phyloP scores from a whole-genome alignment of 2,888 invertebrate genomes.

The Macrosiphum euphorbiae region DNA sequence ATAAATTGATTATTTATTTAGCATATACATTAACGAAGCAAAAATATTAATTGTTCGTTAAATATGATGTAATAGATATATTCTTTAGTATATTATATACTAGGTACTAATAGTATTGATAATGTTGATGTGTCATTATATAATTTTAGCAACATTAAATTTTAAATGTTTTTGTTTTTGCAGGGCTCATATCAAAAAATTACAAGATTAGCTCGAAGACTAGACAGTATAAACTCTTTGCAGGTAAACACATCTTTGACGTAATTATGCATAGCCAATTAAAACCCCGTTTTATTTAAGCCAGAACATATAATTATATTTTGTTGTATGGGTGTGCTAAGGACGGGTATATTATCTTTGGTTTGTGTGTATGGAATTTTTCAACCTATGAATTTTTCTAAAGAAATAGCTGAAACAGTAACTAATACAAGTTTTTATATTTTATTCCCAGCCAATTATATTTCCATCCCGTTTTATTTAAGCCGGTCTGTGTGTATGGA shows the following conservation, averaged over 20 bases:
- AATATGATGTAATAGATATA: neutral
- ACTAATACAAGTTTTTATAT: neutral
- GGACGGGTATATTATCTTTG: conserved; percentile 43
- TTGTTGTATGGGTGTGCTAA: conserved; percentile 56
- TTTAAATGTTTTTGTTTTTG: neutral
- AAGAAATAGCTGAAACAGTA: conserved; percentile 37
- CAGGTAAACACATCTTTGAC: conserved; percentile 71
- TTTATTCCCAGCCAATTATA: neutral
- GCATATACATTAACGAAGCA: too few species aligned
- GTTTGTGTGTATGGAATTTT: conserved; percentile 59
- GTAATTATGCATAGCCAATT: neutral
- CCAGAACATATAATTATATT: conserved; percentile 31
- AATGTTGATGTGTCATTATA: neutral
- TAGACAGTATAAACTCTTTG: conserved; percentile 91
- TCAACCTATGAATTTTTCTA: conserved; percentile 42
- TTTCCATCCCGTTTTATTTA: conserved; percentile 64
- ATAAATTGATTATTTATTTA: too few species aligned
- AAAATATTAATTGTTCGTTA: too few species aligned
- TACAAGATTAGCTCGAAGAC: conserved; percentile 74
- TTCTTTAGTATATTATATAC: neutral
- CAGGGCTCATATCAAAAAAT: conserved; percentile 65
- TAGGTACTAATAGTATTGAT: neutral
- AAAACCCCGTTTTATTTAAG: conserved; percentile 56
- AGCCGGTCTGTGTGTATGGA: conserved; percentile 57
- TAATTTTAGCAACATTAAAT: neutral